A percentile compares a stretch with the other conserved stretches of the same genome.
These are phyloP conservation scores for Baronia brevicornis DNA, from an alignment of 2,888 invertebrate species.

Conservation along the genomic window DNA sequence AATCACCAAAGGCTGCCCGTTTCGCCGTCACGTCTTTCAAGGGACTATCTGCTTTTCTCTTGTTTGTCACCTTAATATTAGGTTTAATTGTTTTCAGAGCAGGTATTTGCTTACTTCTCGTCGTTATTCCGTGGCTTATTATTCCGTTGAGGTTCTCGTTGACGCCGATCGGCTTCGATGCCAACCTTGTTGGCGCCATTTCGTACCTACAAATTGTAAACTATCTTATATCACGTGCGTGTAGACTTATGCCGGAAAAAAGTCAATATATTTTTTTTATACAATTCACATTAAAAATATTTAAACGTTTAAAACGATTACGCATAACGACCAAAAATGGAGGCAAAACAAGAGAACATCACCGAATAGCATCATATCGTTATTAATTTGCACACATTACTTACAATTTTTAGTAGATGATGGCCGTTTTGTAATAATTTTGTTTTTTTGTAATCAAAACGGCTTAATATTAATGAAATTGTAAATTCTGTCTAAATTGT, in stretches of 20 bases:
- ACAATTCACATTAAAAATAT: slow-evolving; percentile 23
- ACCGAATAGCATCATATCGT: slow-evolving; percentile 39
- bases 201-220: slow-evolving; percentile 38
- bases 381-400: slow-evolving; percentile 37
- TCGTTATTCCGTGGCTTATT: slow-evolving; percentile 71
- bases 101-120: slow-evolving; percentile 77
- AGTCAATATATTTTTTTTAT: slow-evolving; percentile 11
- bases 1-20: slow-evolving; percentile 89
- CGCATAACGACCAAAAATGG: slow-evolving; percentile 64
- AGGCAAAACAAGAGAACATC: slow-evolving; percentile 71
- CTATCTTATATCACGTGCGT: slow-evolving; percentile 44
- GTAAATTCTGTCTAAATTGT: slow-evolving; percentile 43
- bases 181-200: slow-evolving; percentile 80
- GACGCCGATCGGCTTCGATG: slow-evolving; percentile 66
- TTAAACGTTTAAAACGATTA: slow-evolving; percentile 37
- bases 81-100: slow-evolving; percentile 62
- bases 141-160: slow-evolving; percentile 63
- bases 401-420: slow-evolving; percentile 47
- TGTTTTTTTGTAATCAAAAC: slow-evolving; percentile 38
- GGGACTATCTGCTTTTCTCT: slow-evolving; percentile 89
- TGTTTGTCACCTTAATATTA: slow-evolving; percentile 73
- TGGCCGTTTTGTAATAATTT: slow-evolving; percentile 46
- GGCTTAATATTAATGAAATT: slow-evolving; percentile 29
- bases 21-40: slow-evolving; percentile 84
- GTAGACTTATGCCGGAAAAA: too few species aligned